phyloP scores from a whole-genome alignment of 2,888 invertebrate species.

The Dryocosmus kuriphilus region DNA sequence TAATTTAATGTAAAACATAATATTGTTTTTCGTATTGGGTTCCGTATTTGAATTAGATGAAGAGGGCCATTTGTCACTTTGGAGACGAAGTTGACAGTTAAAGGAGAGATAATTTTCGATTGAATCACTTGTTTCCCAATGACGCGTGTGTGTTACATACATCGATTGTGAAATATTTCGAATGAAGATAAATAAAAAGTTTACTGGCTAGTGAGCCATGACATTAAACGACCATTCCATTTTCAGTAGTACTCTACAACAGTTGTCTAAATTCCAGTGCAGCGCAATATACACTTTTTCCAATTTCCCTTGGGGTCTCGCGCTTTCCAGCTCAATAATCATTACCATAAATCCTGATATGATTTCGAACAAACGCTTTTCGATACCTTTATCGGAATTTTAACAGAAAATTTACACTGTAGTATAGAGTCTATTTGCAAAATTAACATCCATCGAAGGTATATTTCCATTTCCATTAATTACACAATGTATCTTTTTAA shows the following conservation, averaged over 20 bases:
- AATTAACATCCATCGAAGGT: background rate
- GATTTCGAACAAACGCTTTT: conserved; percentile 4
- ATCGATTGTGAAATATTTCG: background rate
- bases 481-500: too few species aligned
- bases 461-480: background rate
- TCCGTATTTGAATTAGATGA: background rate
- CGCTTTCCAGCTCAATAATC: conserved; percentile 14
- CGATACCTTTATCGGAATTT: too few species aligned
- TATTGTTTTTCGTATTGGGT: too few species aligned
- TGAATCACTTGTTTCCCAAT: background rate
- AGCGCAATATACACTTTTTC: background rate
- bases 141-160: background rate
- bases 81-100: too few species aligned
- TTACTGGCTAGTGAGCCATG: background rate
- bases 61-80: background rate
- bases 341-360: conserved; percentile 21
- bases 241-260: background rate
- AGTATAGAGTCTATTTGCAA: background rate
- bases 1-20: too few species aligned
- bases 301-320: conserved; percentile 13
- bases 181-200: background rate
- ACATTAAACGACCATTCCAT: background rate
- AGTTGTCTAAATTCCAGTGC: background rate
- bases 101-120: background rate
- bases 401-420: background rate